Evolutionary conservation across 2,113 vertebrate species (phyloP).

Genomic region (Atlantisia rogersi): DNA sequence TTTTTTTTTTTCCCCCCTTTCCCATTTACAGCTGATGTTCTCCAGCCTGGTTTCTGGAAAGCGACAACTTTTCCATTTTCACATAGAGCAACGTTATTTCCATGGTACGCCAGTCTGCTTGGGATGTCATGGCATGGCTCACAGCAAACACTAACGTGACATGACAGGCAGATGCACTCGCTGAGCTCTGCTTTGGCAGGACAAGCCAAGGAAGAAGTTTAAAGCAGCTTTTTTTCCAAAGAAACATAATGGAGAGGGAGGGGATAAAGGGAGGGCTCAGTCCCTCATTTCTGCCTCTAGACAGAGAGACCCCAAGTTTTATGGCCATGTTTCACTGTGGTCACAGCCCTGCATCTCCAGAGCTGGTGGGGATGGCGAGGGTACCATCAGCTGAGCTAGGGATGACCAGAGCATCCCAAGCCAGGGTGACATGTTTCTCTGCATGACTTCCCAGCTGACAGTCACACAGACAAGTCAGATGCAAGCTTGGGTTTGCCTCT

Average conservation of each 20-base stretch:
- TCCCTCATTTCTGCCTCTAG: background rate
- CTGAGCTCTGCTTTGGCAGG: slow-evolving; percentile 16
- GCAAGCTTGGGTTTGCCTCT: background rate
- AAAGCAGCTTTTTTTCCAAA: slow-evolving; percentile 46
- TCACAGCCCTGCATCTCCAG: background rate
- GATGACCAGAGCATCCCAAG: background rate
- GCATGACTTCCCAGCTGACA: background rate
- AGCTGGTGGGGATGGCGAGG: accelerated
- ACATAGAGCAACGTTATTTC: slow-evolving; percentile 47
- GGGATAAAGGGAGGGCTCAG: background rate
- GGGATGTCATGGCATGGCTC: slow-evolving; percentile 30
- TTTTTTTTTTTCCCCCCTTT: background rate
- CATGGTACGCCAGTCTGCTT: slow-evolving; percentile 20
- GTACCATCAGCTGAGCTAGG: background rate
- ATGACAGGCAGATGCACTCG: slow-evolving; percentile 63
- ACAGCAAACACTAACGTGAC: slow-evolving; percentile 47
- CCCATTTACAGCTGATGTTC: slow-evolving; percentile 55
- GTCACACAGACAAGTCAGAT: background rate
- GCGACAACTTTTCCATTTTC: slow-evolving; percentile 58
- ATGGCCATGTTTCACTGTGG: background rate
- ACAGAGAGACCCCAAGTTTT: background rate
- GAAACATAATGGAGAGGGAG: background rate
- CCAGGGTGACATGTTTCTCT: background rate
- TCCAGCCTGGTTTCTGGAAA: slow-evolving; percentile 60
- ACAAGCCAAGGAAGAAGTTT: slow-evolving; percentile 19